A percentile compares a stretch with the other conserved stretches of the same genome.
These are phyloP conservation scores for Dilophus febrilis DNA, from an alignment of 2,888 invertebrate species.

Conservation along the genomic window DNA sequence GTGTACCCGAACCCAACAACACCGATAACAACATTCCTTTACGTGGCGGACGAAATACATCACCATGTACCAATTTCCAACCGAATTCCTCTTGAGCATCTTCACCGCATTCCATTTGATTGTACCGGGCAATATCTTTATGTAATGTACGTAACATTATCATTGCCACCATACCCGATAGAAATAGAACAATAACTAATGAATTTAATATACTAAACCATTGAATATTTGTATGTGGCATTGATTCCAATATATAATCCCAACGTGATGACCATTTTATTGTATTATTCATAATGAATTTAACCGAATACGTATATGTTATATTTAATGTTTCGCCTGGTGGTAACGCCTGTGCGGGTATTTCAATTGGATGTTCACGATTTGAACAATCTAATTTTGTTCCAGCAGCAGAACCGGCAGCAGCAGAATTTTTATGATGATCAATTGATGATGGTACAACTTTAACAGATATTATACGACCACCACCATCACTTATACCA, in stretches of 20 bases:
- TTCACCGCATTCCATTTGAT: slow-evolving; percentile 81
- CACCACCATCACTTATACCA: slow-evolving; percentile 60
- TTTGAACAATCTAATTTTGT: slow-evolving; percentile 34
- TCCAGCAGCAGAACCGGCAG: no score
- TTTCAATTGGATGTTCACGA: slow-evolving; percentile 48
- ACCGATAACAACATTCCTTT: slow-evolving; percentile 94
- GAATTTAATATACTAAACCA: slow-evolving; percentile 99
- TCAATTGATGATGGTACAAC: slow-evolving; percentile 43
- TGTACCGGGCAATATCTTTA: slow-evolving; percentile 96
- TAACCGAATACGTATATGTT: slow-evolving; percentile 75
- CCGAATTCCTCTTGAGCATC: slow-evolving; percentile 71
- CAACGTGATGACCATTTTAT: slow-evolving; percentile 98
- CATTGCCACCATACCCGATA: slow-evolving; percentile 99
- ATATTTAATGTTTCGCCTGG: slow-evolving; percentile 40
- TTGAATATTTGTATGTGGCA: slow-evolving; percentile 96
- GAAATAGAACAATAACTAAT: slow-evolving; percentile 86
- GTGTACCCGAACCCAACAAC: slow-evolving; percentile 89
- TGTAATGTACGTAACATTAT: slow-evolving; percentile 91
- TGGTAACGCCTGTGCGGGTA: slow-evolving; percentile 39
- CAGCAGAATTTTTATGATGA: no score
- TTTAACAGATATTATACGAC: slow-evolving; percentile 73
- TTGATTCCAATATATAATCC: slow-evolving; percentile 97
- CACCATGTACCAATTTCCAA: slow-evolving; percentile 98
- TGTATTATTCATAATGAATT: slow-evolving; percentile 58
- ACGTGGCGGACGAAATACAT: slow-evolving; percentile 90